Evolutionary conservation across 1,140 invertebrate species (phyloP), one percentile per base, ranked within the genome.

Genomic region (Drosophila arizonae): DNA sequence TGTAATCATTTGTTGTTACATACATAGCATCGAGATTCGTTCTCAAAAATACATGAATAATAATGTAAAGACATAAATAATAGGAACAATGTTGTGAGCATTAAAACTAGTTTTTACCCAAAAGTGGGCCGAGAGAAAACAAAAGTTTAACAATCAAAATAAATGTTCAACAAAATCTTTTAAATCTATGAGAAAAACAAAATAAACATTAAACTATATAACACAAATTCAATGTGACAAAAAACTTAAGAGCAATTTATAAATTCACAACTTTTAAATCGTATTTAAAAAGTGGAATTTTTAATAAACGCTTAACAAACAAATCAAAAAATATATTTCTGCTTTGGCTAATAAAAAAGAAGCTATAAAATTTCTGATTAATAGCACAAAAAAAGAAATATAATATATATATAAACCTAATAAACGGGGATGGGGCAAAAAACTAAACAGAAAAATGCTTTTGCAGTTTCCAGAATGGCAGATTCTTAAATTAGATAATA

Each of bases 221-320:
- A 82, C 76, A 88, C 76, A 82, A 88, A 77, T 82, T 76, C 71
- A 70, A 17, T 55, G 43, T 69, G 61, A 87, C 80, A 84, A 64
- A 39, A 36, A 81, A 78, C 78, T 54, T 30, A 55, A 15, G 24
- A 57, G 54, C 62, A 57, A 57, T 77, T 77, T 65, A 69, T 56
- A 86, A 87, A 87, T 88, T 84, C 69, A 75, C 84, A 88, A 88
- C 79, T 88, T 88, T 84, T 88, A 88, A 88, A 87, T 56, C 57
- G 6, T 45, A 79, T 65, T 72, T 88, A 88, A 88, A 88, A 88
- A 88, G 84, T 88, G 84, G 76, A 88, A 88, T 88, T 88, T 69
- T 39, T 68, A 46, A 68, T 62, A 64, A 82, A 81, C 77, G 77
- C 24, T 76, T 55, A 48, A 69, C 63, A 67, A 78, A 85, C 77